Conservation (phyloP, 1,140 invertebrate genomes). For the Drosophila obscura region DNA sequence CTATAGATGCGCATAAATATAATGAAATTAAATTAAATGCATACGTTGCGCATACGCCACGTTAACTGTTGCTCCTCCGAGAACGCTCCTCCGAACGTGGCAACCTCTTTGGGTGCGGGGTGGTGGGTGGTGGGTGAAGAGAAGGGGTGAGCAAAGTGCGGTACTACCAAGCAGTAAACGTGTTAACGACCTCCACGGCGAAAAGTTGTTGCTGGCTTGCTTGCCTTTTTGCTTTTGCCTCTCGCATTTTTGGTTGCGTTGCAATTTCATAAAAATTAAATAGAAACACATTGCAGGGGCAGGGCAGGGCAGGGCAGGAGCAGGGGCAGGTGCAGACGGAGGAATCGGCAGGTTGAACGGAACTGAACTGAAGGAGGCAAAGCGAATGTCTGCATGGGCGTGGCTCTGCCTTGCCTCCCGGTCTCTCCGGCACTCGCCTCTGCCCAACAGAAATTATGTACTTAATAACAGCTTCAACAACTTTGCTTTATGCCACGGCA, state of each 20-base stretch:
- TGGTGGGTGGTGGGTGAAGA: not conserved
- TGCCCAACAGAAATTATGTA: slow-evolving; percentile 67
- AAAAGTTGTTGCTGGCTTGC: slow-evolving; percentile 69
- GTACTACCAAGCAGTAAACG: slow-evolving; percentile 36
- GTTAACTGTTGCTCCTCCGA: slow-evolving; percentile 75
- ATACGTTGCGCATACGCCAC: slow-evolving; percentile 81
- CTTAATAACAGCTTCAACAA: slow-evolving; percentile 80
- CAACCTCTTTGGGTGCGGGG: not conserved
- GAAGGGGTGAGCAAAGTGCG: not conserved
- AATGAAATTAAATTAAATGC: slow-evolving; percentile 83
- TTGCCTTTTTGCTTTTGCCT: slow-evolving; percentile 55
- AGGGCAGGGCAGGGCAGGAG: not conserved
- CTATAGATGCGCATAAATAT: slow-evolving; percentile 81
- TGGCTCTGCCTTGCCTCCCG: slow-evolving; percentile 24
- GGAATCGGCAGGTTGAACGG: not conserved
- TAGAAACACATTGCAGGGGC: slow-evolving; percentile 65
- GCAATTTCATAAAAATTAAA: slow-evolving; percentile 82
- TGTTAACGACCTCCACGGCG: slow-evolving; percentile 76
- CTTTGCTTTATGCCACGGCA: slow-evolving; percentile 75
- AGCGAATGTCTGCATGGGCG: slow-evolving; percentile 35
- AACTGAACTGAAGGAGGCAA: slow-evolving; percentile 13
- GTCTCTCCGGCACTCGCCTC: slow-evolving; percentile 21
- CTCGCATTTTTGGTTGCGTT: slow-evolving; percentile 73
- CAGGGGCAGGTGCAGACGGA: not conserved
- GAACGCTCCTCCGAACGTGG: slow-evolving; percentile 1